phyloP scores from a whole-genome alignment of 2,797 vertebrate genomes.

The Acestrorhynchus altus region DNA sequence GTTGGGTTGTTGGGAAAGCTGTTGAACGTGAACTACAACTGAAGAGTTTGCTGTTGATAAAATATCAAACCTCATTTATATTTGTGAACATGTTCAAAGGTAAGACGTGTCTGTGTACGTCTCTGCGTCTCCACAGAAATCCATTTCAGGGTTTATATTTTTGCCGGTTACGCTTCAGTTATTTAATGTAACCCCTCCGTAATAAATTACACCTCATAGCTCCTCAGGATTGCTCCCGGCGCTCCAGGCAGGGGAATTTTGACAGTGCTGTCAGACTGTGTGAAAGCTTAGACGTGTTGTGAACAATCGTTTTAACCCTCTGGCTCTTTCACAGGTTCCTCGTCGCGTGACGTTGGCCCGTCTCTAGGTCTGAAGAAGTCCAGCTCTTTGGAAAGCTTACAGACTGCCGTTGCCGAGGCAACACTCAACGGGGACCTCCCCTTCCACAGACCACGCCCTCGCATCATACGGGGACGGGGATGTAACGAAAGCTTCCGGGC shows the following conservation, averaged over 20 bases:
- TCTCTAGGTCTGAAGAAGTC: conserved; percentile 92
- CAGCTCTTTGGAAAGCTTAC: conserved; percentile 94
- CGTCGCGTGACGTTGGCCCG: conserved; percentile 85
- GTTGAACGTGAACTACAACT: no score
- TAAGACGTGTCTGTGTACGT: neutral
- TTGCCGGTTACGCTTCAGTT: neutral
- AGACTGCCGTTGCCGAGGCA: conserved; percentile 87
- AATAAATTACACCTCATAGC: neutral
- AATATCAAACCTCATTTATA: no score
- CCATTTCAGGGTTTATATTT: neutral
- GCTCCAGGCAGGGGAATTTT: no score
- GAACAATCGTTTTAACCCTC: conserved; percentile 9
- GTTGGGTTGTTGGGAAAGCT: no score
- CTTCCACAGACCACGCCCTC: conserved; percentile 83
- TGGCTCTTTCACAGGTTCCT: conserved; percentile 77
- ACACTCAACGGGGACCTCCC: conserved; percentile 85
- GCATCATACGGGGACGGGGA: conserved; percentile 88
- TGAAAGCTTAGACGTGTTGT: neutral
- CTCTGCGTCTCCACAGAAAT: neutral
- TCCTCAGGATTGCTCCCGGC: neutral
- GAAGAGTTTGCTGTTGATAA: no score
- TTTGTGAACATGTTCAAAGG: no score
- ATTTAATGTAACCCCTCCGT: neutral
- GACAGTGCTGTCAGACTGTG: neutral
- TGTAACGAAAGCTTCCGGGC: conserved; percentile 98